phyloP scores from a whole-genome alignment of 2,797 vertebrate species.

The Lagodon rhomboides region DNA sequence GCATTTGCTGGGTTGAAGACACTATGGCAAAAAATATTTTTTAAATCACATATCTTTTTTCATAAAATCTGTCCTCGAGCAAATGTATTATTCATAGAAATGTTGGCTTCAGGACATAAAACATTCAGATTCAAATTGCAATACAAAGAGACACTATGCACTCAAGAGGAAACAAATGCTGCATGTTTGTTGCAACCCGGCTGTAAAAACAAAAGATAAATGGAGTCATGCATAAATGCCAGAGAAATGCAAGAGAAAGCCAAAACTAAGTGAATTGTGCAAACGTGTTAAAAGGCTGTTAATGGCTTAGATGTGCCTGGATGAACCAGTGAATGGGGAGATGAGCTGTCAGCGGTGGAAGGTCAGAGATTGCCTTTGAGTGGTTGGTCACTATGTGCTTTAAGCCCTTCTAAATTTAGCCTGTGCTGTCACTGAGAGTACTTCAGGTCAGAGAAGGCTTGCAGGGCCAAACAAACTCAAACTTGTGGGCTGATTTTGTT shows the following conservation, averaged over 20 bases:
- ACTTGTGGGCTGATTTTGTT: slow-evolving; percentile 27
- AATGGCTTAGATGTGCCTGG: slow-evolving; percentile 57
- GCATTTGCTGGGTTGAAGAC: background rate
- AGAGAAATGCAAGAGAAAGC: slow-evolving; percentile 15
- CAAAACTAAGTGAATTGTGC: slow-evolving; percentile 40
- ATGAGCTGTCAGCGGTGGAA: slow-evolving; percentile 76
- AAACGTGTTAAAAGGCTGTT: slow-evolving; percentile 54
- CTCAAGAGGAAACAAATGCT: slow-evolving; percentile 3
- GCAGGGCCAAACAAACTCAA: slow-evolving; percentile 62
- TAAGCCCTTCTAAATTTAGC: slow-evolving; percentile 86
- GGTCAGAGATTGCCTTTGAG: slow-evolving; percentile 80
- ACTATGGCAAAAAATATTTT: background rate
- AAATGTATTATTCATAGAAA: background rate
- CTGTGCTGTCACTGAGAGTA: slow-evolving; percentile 69
- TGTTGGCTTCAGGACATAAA: background rate
- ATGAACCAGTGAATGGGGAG: slow-evolving; percentile 69
- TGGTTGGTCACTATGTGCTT: slow-evolving; percentile 81
- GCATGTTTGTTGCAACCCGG: background rate
- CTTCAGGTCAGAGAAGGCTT: slow-evolving; percentile 72
- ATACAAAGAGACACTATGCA: slow-evolving; percentile 10
- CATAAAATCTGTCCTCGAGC: background rate
- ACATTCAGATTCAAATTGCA: slow-evolving; percentile 3
- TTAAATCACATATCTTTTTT: background rate
- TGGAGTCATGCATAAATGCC: slow-evolving; percentile 24
- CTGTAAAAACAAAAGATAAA: slow-evolving; percentile 30